Evolutionary conservation across 2,797 vertebrate species (phyloP).

Genomic region (Eidolon dupreanum): DNA sequence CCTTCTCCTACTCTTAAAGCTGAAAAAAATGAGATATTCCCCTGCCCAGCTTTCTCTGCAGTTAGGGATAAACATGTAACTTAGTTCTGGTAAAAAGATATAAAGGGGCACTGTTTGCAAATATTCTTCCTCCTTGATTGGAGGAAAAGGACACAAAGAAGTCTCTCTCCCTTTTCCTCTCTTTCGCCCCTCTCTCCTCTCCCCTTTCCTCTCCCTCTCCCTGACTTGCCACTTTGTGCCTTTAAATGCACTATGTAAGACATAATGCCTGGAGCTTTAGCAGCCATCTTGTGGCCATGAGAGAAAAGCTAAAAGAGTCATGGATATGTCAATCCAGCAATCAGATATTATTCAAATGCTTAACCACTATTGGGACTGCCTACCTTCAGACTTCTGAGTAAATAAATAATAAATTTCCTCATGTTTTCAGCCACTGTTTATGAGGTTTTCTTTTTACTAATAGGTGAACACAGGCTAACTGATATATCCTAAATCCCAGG

Average conservation of each 20-base stretch:
- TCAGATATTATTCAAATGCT: background rate
- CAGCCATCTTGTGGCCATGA: slow-evolving; percentile 24
- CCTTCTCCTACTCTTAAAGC: background rate
- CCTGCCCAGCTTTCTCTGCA: background rate
- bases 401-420: background rate
- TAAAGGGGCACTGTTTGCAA: background rate
- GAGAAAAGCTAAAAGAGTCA: background rate
- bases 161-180: background rate
- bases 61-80: background rate
- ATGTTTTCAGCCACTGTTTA: background rate
- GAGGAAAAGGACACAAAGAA: background rate
- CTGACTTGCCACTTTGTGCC: background rate
- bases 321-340: background rate
- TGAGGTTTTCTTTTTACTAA: background rate
- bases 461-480: background rate
- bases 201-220: background rate
- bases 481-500: background rate
- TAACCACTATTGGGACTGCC: background rate
- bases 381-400: background rate
- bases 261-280: background rate
- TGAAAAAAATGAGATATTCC: background rate
- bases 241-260: background rate
- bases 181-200: background rate
- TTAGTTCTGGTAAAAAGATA: background rate
- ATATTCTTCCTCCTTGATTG: background rate